Conservation (phyloP, 2,113 vertebrate genomes). For the Eurypyga helias region DNA sequence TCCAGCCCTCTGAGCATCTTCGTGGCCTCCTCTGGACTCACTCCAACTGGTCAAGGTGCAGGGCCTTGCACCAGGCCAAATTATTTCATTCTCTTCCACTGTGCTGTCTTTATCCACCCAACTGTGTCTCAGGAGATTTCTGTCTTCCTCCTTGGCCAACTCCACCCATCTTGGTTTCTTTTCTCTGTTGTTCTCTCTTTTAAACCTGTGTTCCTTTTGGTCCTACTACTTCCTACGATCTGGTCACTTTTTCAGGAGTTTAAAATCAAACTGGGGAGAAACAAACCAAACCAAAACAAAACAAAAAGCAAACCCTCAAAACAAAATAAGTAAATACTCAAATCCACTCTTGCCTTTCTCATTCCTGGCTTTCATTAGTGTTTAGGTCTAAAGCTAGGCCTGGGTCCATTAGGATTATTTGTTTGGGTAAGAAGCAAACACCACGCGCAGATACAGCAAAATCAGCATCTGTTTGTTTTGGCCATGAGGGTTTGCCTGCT, state of each 20-base stretch:
- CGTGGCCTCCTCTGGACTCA: too few relatives aligned
- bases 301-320: not conserved
- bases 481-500: not conserved
- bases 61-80: too few relatives aligned
- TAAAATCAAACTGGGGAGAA: not conserved
- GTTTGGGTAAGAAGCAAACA: slow-evolving; percentile 18
- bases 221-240: not conserved
- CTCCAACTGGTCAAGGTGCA: too few relatives aligned
- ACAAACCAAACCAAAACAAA: not conserved
- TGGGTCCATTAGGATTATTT: not conserved
- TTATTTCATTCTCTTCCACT: not conserved
- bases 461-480: not conserved
- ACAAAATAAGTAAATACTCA: not conserved
- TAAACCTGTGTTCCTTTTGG: not conserved
- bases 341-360: not conserved
- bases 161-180: not conserved
- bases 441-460: not conserved
- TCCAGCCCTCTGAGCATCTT: too few relatives aligned
- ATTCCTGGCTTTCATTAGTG: not conserved
- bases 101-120: not conserved
- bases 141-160: not conserved
- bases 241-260: not conserved
- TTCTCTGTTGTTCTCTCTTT: not conserved
- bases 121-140: not conserved
- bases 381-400: slow-evolving; percentile 12